Evolutionary conservation across 2,888 invertebrate genomes (phyloP), one percentile per base, ranked within the genome.

Genomic region (Agrypnus murinus): DNA sequence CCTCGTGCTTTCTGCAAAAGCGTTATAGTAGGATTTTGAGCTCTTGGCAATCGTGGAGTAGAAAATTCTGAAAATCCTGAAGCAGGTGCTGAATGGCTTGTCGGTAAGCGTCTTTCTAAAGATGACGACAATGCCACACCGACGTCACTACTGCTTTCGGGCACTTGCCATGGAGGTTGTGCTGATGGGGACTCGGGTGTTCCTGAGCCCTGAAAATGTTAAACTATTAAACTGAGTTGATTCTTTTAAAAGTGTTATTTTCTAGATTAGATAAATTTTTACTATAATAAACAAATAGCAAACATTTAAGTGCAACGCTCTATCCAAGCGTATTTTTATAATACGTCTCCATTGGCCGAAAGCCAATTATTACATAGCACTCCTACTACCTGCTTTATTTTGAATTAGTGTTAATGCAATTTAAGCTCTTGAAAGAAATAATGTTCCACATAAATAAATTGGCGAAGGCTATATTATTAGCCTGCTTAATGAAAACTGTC

Each of bases 1-100:
- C 96, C 95, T 92, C 95, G 89, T 66, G 94, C 94, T 86, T 95
- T 96, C 86, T 96, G 95, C 71, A 96, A 88, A 43, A 96, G 87
- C 0, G 95, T 95, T 78, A 96, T 93, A 5, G 95, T 95, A 0
- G 95, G 95, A 86, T 94, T 95, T 86, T 95, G 95, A 1, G 93
- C 94, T 78, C 90, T 89, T 2, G 95, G 95, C 77, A 95, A 86
- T 76, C 87, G 84, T 14, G 86, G 83, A 9, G 85, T 71, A 1
- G 79, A 75, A 65, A 85, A 84, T 71, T 87, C 86, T 14, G 84
- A 84, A 78, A 89, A 86, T 74, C 91, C 92, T 57, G 91, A 89
- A 43, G 89, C 87, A 0, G 92, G 92, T 1, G 91, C 90, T 65
- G 92, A 92, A 75, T 89, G 90, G 72, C 89, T 90, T 36, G 87